These are phyloP conservation scores for Oryctolagus cuniculus DNA, from an alignment of 2,113 vertebrate genomes.

Conservation along the genomic window mOryCun1.1 NC_091432.1:54306001-54306500, in stretches of 20 bases:
- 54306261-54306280: conserved; percentile 12
- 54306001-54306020: conserved; percentile 59
- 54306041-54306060: conserved; percentile 61
- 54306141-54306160: conserved; percentile 49
- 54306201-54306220: conserved; percentile 39
- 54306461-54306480: not conserved
- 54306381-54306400: not conserved
- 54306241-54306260: not conserved
- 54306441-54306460: not conserved
- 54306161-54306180: conserved; percentile 44
- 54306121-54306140: not conserved
- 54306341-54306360: not conserved
- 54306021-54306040: conserved; percentile 65
- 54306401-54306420: too few relatives aligned
- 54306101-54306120: too few relatives aligned
- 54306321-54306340: conserved; percentile 15
- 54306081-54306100: conserved; percentile 65
- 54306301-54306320: conserved; percentile 45
- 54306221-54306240: not conserved
- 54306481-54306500: not conserved
- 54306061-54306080: conserved; percentile 60
- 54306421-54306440: not conserved
- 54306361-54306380: not conserved
- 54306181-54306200: conserved; percentile 43
- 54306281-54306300: not conserved